Evolutionary conservation across 2,888 invertebrate species (phyloP), one percentile per base, ranked within the genome.

Genomic region (Polietes domitor): DNA sequence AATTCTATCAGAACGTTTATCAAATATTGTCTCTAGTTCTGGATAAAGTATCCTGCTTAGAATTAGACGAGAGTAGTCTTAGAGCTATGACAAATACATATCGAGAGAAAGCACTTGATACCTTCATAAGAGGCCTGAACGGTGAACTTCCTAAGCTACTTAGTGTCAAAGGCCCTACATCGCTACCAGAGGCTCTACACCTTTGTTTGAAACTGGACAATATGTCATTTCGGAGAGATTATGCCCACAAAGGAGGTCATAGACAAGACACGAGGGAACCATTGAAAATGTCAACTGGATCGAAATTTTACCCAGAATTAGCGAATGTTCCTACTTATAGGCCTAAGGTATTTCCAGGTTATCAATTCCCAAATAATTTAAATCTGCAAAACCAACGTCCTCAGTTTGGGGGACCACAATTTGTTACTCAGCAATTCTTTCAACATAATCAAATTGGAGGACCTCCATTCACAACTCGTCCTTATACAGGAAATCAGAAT

Each of bases 1-100:
- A 61, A 26, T 80, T 80, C n/a, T 82, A 77, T 37, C 73, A 77
- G 24, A n/a, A 17, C 17, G 68, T 77, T 9, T 81, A 73, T 47
- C 68, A n/a, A 32, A 72, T 77, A 17, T 26, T 77, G 32, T 74
- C 58, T 0, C 15, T 77, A 6, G 68, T 82, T 9, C 50, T 74
- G 0, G 74, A 82, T 32, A 74, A 74, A 37, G 47, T 80, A 37
- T 53, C 68, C 37, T n/a, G n/a, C n/a, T n/a, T n/a, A n/a, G n/a
- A n/a, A n/a, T 15, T 28, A 12, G 21, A 61, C 28, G 2, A 32
- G 10, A 26, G 41, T 12, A 76, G 43, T 6, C 24, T 74, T 9
- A 6, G 17, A 19, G 58, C 47, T 12, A 41, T 80, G 55, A 43
- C 80, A 47, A 47, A 43, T 41, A 32, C 71, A 3, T 77, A 77